phyloP scores from a whole-genome alignment of 2,113 vertebrate species.

The Cyrtonyx montezumae region DNA sequence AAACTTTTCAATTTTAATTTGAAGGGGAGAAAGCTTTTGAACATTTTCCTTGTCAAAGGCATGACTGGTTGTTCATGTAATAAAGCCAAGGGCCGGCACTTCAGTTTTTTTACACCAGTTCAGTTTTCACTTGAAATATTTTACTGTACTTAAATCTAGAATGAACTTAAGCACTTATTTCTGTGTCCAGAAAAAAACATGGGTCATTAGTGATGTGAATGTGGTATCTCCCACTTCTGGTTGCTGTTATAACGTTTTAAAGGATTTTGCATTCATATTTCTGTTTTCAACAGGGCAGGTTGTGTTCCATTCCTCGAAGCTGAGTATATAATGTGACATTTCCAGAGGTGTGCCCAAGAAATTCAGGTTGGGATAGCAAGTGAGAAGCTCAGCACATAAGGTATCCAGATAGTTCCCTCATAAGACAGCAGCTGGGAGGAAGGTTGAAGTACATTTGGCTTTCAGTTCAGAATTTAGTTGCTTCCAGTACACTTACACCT shows the following conservation, averaged over 20 bases:
- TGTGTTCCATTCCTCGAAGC: neutral
- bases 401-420: neutral
- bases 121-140: neutral
- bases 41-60: neutral
- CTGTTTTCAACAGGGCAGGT: neutral
- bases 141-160: neutral
- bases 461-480: neutral
- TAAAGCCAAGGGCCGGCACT: neutral
- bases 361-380: neutral
- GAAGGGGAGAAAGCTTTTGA: neutral
- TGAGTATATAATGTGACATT: neutral
- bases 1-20: neutral
- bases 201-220: neutral
- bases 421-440: neutral
- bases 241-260: neutral
- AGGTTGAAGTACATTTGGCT: neutral
- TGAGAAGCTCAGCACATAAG: neutral
- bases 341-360: neutral
- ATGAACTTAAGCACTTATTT: neutral
- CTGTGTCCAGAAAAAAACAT: neutral
- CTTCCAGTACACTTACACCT: neutral
- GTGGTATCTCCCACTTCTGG: neutral
- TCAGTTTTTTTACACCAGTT: neutral
- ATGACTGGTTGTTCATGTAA: neutral
- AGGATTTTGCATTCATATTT: neutral